Evolutionary conservation across 2,888 invertebrate genomes (phyloP).

Genomic region (Yponomeuta sedellus): DNA sequence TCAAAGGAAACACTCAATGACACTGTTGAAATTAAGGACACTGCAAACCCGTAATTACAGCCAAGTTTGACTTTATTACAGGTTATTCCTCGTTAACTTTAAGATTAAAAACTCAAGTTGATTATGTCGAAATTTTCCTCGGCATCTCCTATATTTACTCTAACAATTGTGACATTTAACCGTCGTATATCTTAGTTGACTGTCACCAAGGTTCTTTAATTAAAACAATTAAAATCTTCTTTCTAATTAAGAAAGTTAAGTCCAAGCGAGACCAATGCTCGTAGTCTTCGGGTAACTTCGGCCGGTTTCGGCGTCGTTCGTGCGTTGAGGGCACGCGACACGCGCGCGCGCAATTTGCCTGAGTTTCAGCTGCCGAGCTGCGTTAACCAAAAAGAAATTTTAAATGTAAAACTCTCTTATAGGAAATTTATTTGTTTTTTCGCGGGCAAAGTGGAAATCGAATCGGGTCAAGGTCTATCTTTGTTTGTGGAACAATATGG

Average conservation of each 20-base stretch:
- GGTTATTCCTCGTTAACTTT: background rate
- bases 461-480: slow-evolving; percentile 22
- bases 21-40: slow-evolving; percentile 4
- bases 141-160: background rate
- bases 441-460: slow-evolving; percentile 15
- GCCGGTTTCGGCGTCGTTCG: slow-evolving; percentile 49
- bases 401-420: background rate
- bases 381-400: background rate
- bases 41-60: background rate
- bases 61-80: slow-evolving; percentile 3
- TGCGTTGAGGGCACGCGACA: slow-evolving; percentile 63
- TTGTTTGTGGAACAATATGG: slow-evolving; percentile 21
- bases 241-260: slow-evolving; percentile 1
- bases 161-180: background rate
- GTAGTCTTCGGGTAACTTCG: slow-evolving; percentile 31
- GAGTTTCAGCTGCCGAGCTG: slow-evolving; percentile 41
- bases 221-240: slow-evolving; percentile 7
- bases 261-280: slow-evolving; percentile 5
- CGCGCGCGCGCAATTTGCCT: slow-evolving; percentile 46
- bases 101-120: background rate
- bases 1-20: slow-evolving; percentile 4
- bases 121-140: background rate
- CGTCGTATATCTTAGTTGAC: background rate
- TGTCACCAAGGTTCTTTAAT: background rate
- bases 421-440: background rate